A percentile compares a stretch with the other conserved stretches of the same genome.
Evolutionary conservation across 2,113 vertebrate species (phyloP).

Genomic region (Prolemur simus): DNA sequence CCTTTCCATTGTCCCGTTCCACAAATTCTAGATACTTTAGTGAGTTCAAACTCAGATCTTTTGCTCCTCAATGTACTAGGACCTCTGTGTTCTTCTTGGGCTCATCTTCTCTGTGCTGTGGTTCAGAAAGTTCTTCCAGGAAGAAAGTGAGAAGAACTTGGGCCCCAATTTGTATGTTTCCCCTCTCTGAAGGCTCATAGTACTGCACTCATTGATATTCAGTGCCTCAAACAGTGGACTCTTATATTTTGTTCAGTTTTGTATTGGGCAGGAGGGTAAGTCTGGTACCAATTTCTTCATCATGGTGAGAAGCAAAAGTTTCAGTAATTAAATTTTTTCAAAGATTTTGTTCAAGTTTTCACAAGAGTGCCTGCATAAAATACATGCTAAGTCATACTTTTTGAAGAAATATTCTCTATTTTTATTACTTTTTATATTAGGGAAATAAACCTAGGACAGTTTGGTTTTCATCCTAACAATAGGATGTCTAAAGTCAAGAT

Average conservation of each 20-base stretch:
- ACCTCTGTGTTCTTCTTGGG: neutral
- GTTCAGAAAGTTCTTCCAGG: neutral
- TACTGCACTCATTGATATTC: neutral
- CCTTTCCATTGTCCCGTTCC: neutral
- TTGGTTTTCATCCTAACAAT: neutral
- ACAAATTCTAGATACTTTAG: neutral
- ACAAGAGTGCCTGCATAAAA: neutral
- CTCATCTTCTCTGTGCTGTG: neutral
- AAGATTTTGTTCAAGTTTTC: neutral
- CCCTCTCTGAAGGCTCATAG: neutral
- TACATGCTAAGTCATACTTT: neutral
- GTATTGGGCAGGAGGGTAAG: neutral
- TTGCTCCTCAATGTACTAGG: neutral
- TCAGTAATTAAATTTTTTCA: neutral
- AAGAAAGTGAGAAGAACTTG: neutral
- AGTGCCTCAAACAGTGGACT: neutral
- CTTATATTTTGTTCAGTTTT: neutral
- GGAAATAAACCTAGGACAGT: neutral
- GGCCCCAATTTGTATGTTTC: neutral
- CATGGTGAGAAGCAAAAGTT: neutral
- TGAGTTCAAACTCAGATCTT: neutral
- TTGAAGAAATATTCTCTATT: neutral
- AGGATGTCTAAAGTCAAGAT: neutral
- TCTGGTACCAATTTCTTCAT: neutral
- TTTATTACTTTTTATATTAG: neutral